Conservation (phyloP, 2,797 vertebrate species). For the Hemitrygon akajei region DNA sequence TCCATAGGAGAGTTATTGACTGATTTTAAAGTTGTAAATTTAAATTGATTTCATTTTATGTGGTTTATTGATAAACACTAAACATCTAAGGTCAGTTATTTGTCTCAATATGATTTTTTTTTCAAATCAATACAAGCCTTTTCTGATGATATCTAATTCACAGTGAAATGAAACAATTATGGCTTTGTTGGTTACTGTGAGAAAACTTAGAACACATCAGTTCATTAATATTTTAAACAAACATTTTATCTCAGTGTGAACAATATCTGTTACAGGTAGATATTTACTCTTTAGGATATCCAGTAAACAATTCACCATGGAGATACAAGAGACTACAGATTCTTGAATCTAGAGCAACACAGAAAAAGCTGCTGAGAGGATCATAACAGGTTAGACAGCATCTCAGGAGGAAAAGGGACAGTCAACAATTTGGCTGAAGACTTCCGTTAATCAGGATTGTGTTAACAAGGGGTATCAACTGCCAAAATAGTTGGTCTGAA, state of each 20-base stretch:
- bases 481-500: no score
- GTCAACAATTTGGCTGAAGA: no score
- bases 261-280: neutral
- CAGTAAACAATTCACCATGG: neutral
- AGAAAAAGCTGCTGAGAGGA: no score
- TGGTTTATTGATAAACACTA: slow-evolving; percentile 20
- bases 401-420: no score
- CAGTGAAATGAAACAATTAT: slow-evolving; percentile 9
- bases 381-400: no score
- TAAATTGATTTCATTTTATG: slow-evolving; percentile 25
- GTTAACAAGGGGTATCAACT: no score
- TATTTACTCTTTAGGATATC: neutral
- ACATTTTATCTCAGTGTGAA: neutral
- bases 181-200: neutral
- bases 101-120: slow-evolving; percentile 19
- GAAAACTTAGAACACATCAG: slow-evolving; percentile 4
- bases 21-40: neutral
- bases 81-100: slow-evolving; percentile 13
- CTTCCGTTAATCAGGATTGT: no score
- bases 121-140: slow-evolving; percentile 11
- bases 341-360: no score
- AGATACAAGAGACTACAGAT: no score
- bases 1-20: neutral
- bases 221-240: slow-evolving; percentile 13
- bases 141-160: slow-evolving; percentile 21